phyloP scores from a whole-genome alignment of 2,888 invertebrate species.

The Fissipunctia ypsillon region DNA sequence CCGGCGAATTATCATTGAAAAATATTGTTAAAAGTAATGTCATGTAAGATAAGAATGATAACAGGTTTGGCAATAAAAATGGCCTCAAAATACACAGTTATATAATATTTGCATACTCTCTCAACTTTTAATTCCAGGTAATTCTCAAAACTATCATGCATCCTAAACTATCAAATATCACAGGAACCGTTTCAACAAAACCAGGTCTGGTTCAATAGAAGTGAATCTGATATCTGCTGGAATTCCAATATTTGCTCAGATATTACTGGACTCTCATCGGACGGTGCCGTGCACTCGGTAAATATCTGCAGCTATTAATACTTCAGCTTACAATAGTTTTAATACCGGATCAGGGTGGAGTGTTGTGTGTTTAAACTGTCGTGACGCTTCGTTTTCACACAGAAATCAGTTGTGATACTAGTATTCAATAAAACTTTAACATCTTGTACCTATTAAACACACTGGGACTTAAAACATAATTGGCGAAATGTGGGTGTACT shows the following conservation, averaged over 20 bases:
- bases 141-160: slow-evolving; percentile 22
- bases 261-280: slow-evolving; percentile 48
- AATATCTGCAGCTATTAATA: slow-evolving; percentile 46
- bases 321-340: slow-evolving; percentile 42
- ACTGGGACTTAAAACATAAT: too few relatives aligned
- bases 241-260: slow-evolving; percentile 57
- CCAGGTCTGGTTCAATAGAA: slow-evolving; percentile 39
- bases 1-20: too few relatives aligned
- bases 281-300: slow-evolving; percentile 22
- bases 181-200: slow-evolving; percentile 19
- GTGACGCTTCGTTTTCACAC: not conserved
- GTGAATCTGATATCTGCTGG: slow-evolving; percentile 39
- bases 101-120: too few relatives aligned
- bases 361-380: not conserved
- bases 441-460: not conserved
- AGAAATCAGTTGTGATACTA: not conserved
- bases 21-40: not conserved
- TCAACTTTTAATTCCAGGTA: not conserved
- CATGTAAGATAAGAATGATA: not conserved
- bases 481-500: too few relatives aligned
- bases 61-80: not conserved
- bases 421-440: not conserved
- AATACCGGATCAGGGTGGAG: slow-evolving; percentile 24
- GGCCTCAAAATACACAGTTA: not conserved
- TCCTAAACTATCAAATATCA: slow-evolving; percentile 32